These are phyloP conservation scores for Drosophila kambysellisi DNA, from an alignment of 2,888 invertebrate genomes.

Conservation along the genomic window DNA sequence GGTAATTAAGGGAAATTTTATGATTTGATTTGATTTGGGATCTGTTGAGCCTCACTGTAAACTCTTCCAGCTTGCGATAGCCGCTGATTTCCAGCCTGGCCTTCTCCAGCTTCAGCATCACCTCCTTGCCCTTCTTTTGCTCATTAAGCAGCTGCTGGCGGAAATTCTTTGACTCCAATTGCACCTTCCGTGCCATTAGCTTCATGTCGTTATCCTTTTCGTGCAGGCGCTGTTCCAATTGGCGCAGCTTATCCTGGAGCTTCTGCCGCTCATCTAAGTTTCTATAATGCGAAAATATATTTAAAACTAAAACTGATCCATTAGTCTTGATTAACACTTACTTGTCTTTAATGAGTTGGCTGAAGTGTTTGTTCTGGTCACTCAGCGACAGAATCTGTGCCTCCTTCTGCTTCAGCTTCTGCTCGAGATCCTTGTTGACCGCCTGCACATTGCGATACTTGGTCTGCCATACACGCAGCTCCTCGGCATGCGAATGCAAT, in stretches of 20 bases:
- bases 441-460: conserved; percentile 89
- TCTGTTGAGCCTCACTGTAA: conserved; percentile 63
- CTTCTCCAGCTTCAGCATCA: conserved; percentile 88
- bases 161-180: conserved; percentile 90
- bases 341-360: conserved; percentile 90
- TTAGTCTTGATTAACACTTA: conserved; percentile 62
- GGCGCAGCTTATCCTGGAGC: conserved; percentile 88
- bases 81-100: conserved; percentile 81
- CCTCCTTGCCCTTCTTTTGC: conserved; percentile 89
- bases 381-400: conserved; percentile 88
- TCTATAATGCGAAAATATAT: conserved; percentile 76
- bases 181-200: conserved; percentile 89
- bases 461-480: conserved; percentile 89
- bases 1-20: neutral
- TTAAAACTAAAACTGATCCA: neutral
- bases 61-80: conserved; percentile 82
- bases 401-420: conserved; percentile 89
- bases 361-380: conserved; percentile 90
- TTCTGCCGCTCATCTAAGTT: conserved; percentile 91
- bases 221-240: conserved; percentile 86
- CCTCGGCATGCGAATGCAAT: conserved; percentile 91
- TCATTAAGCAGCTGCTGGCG: conserved; percentile 90
- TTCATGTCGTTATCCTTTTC: conserved; percentile 89
- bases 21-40: neutral
- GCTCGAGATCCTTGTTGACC: conserved; percentile 88